phyloP scores from a whole-genome alignment of 2,113 vertebrate species.

The Forbesichthys agassizii region DNA sequence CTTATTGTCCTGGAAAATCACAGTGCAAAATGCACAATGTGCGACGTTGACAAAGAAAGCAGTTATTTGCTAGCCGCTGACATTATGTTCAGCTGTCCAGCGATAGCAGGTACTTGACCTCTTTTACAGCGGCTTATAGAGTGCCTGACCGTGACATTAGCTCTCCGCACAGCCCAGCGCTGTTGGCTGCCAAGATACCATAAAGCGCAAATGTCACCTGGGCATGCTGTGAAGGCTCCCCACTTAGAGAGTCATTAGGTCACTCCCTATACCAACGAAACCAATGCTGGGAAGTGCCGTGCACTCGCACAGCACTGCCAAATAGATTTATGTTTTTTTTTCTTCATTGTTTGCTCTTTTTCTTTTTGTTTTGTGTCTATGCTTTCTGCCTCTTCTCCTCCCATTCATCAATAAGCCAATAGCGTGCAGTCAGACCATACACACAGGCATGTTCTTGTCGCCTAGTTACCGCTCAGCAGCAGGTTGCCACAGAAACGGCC shows the following conservation, averaged over 20 bases:
- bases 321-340: slow-evolving; percentile 52
- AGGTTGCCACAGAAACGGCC: slow-evolving; percentile 83
- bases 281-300: slow-evolving; percentile 39
- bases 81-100: slow-evolving; percentile 48
- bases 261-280: slow-evolving; percentile 21
- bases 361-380: slow-evolving; percentile 32
- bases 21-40: slow-evolving; percentile 43
- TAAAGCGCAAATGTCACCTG: slow-evolving; percentile 63
- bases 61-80: slow-evolving; percentile 43
- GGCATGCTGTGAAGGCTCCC: slow-evolving; percentile 61
- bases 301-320: slow-evolving; percentile 32
- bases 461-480: slow-evolving; percentile 80
- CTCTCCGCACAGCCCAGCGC: slow-evolving; percentile 51
- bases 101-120: slow-evolving; percentile 60
- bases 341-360: slow-evolving; percentile 56
- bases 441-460: slow-evolving; percentile 77
- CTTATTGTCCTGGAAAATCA: slow-evolving; percentile 23
- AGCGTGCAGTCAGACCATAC: slow-evolving; percentile 60
- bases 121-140: slow-evolving; percentile 47
- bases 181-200: slow-evolving; percentile 41
- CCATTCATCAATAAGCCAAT: slow-evolving; percentile 75
- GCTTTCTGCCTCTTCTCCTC: slow-evolving; percentile 55
- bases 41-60: slow-evolving; percentile 35
- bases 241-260: slow-evolving; percentile 49
- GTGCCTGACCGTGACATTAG: slow-evolving; percentile 54